Evolutionary conservation across 2,797 vertebrate species (phyloP).

Genomic region (Mycteria americana): DNA sequence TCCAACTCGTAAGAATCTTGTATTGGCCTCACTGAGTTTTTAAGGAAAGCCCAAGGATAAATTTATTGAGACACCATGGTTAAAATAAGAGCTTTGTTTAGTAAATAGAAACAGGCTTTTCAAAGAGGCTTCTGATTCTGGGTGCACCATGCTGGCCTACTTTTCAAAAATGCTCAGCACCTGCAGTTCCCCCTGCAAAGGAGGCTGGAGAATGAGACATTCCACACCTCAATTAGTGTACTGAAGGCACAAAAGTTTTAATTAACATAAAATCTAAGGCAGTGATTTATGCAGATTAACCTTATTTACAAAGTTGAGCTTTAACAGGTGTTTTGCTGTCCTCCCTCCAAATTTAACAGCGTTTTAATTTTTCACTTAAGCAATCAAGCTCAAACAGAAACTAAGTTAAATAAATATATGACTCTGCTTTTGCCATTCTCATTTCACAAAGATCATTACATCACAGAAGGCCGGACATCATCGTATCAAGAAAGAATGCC

Average conservation of each 20-base stretch:
- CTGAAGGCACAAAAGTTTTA: conserved; percentile 46
- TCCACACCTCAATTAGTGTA: conserved; percentile 46
- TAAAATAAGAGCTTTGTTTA: conserved; percentile 49
- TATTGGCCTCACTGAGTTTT: not conserved
- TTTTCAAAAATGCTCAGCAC: conserved; percentile 35
- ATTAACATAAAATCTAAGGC: conserved; percentile 37
- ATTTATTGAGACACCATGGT: not conserved
- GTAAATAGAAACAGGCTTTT: conserved; percentile 37
- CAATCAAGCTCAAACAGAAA: conserved; percentile 1
- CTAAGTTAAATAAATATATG: not conserved
- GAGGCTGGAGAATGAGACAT: conserved; percentile 20
- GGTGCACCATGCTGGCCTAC: conserved; percentile 3
- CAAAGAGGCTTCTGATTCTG: conserved; percentile 14
- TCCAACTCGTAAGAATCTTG: not conserved
- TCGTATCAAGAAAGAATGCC: not conserved
- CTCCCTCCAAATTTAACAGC: not conserved
- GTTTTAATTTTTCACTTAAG: conserved; percentile 13
- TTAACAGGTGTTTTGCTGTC: conserved; percentile 36
- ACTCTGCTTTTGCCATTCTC: not conserved
- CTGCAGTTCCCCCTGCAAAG: conserved; percentile 21
- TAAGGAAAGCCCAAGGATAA: not conserved
- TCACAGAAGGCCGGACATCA: not conserved
- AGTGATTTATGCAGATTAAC: conserved; percentile 43
- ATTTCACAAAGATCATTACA: not conserved
- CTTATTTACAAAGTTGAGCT: conserved; percentile 28